Evolutionary conservation across 2,113 vertebrate genomes (phyloP).

Genomic region (Phylloscopus trochiloides): DNA sequence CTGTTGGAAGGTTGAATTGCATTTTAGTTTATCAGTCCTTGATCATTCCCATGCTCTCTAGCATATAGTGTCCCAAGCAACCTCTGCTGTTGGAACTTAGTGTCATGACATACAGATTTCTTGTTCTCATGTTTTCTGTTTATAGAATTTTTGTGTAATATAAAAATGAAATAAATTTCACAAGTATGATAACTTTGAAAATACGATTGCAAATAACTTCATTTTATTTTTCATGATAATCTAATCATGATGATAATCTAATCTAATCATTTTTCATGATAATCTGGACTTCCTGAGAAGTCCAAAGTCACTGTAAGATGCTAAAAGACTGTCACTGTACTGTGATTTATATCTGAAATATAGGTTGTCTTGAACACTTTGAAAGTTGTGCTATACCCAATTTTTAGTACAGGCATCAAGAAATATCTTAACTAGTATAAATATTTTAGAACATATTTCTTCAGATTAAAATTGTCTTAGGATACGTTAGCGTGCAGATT

Average conservation of each 20-base stretch:
- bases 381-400: neutral
- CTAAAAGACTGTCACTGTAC: neutral
- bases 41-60: neutral
- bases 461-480: neutral
- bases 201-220: neutral
- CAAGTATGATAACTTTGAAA: neutral
- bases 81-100: neutral
- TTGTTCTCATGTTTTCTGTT: neutral
- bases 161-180: neutral
- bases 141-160: neutral
- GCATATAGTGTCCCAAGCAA: neutral
- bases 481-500: neutral
- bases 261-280: no score
- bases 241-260: no score
- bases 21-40: neutral
- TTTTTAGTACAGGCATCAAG: neutral
- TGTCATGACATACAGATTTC: neutral
- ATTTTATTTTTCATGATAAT: neutral
- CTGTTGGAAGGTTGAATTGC: neutral
- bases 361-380: neutral
- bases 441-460: neutral
- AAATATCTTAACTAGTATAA: neutral
- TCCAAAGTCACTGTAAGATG: neutral
- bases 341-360: neutral
- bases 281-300: neutral